Percentiles rank a stretch among this genome's conserved stretches.
phyloP scores from a whole-genome alignment of 2,888 invertebrate genomes.

The Nipponacmea schrenckii region DNA sequence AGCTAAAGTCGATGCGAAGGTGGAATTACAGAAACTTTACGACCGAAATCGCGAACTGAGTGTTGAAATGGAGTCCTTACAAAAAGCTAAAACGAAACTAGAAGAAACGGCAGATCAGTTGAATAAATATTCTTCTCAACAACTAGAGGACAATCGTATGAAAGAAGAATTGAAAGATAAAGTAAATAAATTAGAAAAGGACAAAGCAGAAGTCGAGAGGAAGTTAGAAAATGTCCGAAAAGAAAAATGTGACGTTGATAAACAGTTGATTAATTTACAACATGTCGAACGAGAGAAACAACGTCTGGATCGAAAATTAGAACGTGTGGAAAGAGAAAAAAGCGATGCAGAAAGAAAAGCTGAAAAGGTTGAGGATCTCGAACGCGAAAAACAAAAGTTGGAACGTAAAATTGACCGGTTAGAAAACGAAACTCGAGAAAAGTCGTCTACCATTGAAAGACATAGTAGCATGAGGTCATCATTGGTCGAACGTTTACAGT shows the following conservation, averaged over 20 bases:
- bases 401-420: not conserved
- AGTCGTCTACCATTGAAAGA: not conserved
- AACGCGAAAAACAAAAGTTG: conserved; percentile 24
- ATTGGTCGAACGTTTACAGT: conserved; percentile 32
- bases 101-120: not conserved
- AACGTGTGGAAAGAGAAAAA: conserved; percentile 26
- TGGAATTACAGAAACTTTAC: not conserved
- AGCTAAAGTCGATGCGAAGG: not conserved
- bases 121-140: not conserved
- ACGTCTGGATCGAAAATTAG: conserved; percentile 28
- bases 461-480: conserved; percentile 18
- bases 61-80: not conserved
- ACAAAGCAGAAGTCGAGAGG: conserved; percentile 28
- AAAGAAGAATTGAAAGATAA: not conserved
- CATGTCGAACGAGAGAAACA: conserved; percentile 23
- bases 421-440: conserved; percentile 30
- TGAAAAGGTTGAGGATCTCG: conserved; percentile 23
- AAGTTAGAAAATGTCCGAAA: conserved; percentile 18
- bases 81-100: conserved; percentile 1
- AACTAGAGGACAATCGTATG: not conserved
- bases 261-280: conserved; percentile 22
- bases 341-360: conserved; percentile 27
- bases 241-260: conserved; percentile 29
- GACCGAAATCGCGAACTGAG: not conserved
- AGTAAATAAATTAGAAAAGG: conserved; percentile 24